Conservation (phyloP, 2,113 vertebrate genomes). For the Anolis sagrei region DNA sequence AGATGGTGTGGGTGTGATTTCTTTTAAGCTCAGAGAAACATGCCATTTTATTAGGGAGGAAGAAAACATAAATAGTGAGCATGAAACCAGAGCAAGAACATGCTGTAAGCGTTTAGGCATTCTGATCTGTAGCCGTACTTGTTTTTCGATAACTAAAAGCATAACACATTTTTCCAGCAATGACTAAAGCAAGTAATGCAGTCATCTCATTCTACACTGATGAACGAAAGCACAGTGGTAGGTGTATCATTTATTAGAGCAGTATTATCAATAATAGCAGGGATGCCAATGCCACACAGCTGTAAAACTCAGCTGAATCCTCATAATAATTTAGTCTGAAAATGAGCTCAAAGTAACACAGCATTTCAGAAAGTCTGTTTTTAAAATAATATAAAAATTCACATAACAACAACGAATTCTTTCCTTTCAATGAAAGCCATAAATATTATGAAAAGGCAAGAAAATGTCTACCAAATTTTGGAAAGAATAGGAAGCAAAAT, state of each 20-base stretch:
- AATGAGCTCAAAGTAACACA: background rate
- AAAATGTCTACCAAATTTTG: background rate
- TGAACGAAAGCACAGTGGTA: constrained; percentile 15
- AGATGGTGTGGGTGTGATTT: constrained; percentile 39
- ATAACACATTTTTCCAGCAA: constrained; percentile 27
- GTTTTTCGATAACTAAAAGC: constrained; percentile 32
- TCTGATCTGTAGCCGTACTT: constrained; percentile 48
- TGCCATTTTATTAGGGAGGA: constrained; percentile 22
- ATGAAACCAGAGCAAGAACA: constrained; percentile 30
- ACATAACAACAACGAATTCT: background rate
- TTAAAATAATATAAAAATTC: background rate
- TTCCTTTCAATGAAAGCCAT: background rate
- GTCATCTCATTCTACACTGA: constrained; percentile 20
- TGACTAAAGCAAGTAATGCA: constrained; percentile 28
- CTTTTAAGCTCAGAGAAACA: constrained; percentile 17
- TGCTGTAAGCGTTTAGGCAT: constrained; percentile 36
- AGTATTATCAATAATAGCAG: background rate
- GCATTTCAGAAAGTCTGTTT: background rate
- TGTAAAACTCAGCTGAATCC: background rate
- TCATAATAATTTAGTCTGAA: background rate
- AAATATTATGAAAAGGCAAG: constrained; percentile 14
- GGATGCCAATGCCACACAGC: background rate
- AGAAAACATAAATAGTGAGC: constrained; percentile 1
- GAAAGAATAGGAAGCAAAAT: background rate
- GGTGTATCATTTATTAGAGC: constrained; percentile 28